These are phyloP conservation scores for Saccopteryx leptura DNA, from an alignment of 2,113 vertebrate genomes.

Conservation along the genomic window DNA sequence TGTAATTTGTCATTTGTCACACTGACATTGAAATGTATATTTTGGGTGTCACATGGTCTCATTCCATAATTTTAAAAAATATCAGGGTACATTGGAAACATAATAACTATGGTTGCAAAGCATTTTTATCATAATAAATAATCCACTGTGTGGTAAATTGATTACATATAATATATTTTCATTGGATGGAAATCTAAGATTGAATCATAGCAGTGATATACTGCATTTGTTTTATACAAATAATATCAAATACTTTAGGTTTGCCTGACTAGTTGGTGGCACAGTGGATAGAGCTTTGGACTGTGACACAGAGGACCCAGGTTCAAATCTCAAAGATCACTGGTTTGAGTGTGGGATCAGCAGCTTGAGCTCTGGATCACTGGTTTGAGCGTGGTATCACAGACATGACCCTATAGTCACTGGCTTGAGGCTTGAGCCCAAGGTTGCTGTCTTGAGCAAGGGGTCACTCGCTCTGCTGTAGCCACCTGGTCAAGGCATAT, in stretches of 20 bases:
- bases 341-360: too few species aligned
- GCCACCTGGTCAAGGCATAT: too few species aligned
- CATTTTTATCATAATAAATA: conserved; percentile 61
- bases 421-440: too few species aligned
- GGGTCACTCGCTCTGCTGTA: too few species aligned
- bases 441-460: too few species aligned
- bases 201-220: conserved; percentile 28
- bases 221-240: conserved; percentile 51
- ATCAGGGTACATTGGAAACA: not conserved
- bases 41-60: not conserved
- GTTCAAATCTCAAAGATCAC: too few species aligned
- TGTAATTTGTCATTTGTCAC: conserved; percentile 41
- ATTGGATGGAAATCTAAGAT: conserved; percentile 18
- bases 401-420: too few species aligned
- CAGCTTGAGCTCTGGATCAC: too few species aligned
- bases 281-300: too few species aligned
- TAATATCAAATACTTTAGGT: not conserved
- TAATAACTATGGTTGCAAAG: conserved; percentile 1
- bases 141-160: not conserved
- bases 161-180: conserved; percentile 50
- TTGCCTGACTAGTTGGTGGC: too few species aligned
- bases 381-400: too few species aligned
- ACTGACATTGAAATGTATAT: conserved; percentile 47
- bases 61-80: conserved; percentile 58
- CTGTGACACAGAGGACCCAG: too few species aligned